Conservation (phyloP, 2,888 invertebrate species). For the Andrena praecox region DNA sequence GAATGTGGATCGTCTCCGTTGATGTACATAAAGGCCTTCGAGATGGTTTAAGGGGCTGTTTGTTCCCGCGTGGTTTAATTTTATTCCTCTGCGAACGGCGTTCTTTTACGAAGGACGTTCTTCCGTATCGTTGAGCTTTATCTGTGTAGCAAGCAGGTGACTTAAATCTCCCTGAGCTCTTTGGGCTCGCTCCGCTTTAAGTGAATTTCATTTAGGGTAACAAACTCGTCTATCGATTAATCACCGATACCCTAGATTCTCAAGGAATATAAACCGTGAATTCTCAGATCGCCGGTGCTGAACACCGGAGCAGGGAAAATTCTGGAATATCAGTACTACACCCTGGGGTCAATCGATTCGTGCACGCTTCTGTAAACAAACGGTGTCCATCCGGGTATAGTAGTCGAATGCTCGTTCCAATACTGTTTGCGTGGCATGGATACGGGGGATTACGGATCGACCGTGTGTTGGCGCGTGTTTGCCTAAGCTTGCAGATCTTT, state of each 20-base stretch:
- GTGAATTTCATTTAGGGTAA: too few relatives aligned
- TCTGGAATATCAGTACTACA: not conserved
- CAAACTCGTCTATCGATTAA: not conserved
- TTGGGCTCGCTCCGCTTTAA: too few relatives aligned
- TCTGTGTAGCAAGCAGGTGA: too few relatives aligned
- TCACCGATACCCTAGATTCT: not conserved
- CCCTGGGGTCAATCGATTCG: not conserved
- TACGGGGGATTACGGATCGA: conserved; percentile 40
- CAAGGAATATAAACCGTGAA: not conserved
- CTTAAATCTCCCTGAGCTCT: too few relatives aligned
- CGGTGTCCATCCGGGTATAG: not conserved
- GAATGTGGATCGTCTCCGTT: not conserved
- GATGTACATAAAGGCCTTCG: not conserved
- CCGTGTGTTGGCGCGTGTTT: conserved; percentile 13
- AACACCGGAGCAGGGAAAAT: not conserved
- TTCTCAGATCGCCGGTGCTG: not conserved
- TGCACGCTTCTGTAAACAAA: conserved; percentile 35
- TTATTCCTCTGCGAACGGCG: not conserved
- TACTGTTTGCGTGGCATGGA: conserved; percentile 43
- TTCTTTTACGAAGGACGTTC: not conserved
- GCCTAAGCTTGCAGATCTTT: conserved; percentile 31
- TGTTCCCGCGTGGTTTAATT: not conserved
- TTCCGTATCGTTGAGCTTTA: not conserved
- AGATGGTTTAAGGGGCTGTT: not conserved
- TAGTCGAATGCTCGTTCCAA: conserved; percentile 23